Evolutionary conservation across 2,797 vertebrate species (phyloP).

Genomic region (Alcedo quadribrachys): DNA sequence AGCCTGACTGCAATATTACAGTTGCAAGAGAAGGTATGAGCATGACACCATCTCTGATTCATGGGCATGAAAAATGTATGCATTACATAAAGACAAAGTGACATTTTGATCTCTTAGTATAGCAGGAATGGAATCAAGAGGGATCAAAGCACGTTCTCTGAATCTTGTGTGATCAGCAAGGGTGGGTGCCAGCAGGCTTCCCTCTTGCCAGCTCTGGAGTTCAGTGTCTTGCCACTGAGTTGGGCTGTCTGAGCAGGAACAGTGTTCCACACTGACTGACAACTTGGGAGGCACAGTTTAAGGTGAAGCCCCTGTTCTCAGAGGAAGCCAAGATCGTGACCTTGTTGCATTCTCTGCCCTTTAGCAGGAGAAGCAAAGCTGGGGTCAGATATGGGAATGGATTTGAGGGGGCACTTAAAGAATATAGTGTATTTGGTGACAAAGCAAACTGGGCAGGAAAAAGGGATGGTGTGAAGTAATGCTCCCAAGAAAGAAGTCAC

Average conservation of each 20-base stretch:
- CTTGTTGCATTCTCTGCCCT: not conserved
- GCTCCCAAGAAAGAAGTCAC: not conserved
- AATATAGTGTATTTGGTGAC: not conserved
- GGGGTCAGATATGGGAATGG: not conserved
- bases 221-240: not conserved
- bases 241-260: not conserved
- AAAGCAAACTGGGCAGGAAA: not conserved
- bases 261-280: not conserved
- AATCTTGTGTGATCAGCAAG: not conserved
- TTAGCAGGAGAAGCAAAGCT: not conserved
- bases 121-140: not conserved
- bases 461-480: not conserved
- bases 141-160: not conserved
- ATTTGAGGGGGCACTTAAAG: not conserved
- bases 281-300: not conserved
- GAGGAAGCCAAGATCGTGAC: not conserved
- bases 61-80: not conserved
- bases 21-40: not conserved
- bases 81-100: not conserved
- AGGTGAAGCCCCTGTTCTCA: not conserved
- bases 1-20: constrained; percentile 5
- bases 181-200: not conserved
- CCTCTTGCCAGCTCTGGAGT: not conserved
- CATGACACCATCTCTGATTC: constrained; percentile 1
- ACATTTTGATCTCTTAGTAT: not conserved